Evolutionary conservation across 2,888 invertebrate species (phyloP).

Genomic region (Apodemia duryi): DNA sequence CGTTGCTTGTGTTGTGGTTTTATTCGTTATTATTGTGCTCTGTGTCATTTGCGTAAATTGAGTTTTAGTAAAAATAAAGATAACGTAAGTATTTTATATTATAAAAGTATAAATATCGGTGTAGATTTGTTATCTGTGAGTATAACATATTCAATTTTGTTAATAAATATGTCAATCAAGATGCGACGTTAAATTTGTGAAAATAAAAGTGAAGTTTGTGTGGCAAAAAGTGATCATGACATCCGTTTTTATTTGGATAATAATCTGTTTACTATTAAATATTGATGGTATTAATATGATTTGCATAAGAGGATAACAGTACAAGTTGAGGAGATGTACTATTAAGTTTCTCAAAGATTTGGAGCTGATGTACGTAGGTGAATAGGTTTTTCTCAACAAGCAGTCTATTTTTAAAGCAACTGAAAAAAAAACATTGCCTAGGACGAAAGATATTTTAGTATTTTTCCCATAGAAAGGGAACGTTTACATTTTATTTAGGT

Average conservation of each 20-base stretch:
- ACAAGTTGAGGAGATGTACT: not conserved
- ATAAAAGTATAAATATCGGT: not conserved
- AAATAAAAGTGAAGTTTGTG: slow-evolving; percentile 8
- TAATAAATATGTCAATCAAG: not conserved
- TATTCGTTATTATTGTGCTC: slow-evolving; percentile 15
- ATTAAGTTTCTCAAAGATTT: not conserved
- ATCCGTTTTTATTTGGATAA: slow-evolving; percentile 3
- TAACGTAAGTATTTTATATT: slow-evolving; percentile 5
- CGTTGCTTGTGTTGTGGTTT: slow-evolving; percentile 43
- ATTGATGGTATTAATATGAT: not conserved
- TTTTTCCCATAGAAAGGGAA: too few relatives aligned
- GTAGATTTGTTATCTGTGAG: not conserved
- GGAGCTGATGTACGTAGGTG: not conserved
- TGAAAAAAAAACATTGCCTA: too few relatives aligned
- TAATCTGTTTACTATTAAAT: not conserved
- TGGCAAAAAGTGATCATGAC: slow-evolving; percentile 1
- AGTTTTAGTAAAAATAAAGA: not conserved
- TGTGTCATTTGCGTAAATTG: slow-evolving; percentile 14
- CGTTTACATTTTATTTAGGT: too few relatives aligned
- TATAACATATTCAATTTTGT: not conserved
- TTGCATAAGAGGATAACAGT: not conserved
- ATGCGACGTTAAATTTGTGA: not conserved
- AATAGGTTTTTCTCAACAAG: not conserved
- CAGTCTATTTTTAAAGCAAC: not conserved
- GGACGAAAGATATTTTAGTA: too few relatives aligned